Evolutionary conservation across 2,797 vertebrate species (phyloP).

Genomic region (Thamnophis elegans): DNA sequence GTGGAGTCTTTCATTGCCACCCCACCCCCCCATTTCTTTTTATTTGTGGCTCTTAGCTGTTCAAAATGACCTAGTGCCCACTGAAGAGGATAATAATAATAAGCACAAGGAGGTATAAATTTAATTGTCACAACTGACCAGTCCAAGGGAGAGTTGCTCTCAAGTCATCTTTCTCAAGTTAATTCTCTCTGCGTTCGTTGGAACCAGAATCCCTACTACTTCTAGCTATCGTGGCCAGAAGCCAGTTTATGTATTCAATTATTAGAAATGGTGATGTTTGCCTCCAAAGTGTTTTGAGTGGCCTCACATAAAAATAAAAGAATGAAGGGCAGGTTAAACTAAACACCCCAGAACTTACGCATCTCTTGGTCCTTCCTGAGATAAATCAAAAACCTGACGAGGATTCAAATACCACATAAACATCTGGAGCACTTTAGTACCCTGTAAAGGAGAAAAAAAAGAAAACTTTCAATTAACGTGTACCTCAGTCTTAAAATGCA

Average conservation of each 20-base stretch:
- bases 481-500: background rate
- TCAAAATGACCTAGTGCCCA: background rate
- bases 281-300: background rate
- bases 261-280: background rate
- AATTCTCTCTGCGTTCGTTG: background rate
- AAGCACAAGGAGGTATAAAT: background rate
- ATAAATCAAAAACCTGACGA: constrained; percentile 97
- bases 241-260: background rate
- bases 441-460: constrained; percentile 69
- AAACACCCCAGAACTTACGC: constrained; percentile 81
- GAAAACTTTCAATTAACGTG: background rate
- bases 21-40: background rate
- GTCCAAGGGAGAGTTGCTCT: background rate
- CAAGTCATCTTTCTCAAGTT: background rate
- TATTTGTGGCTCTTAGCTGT: background rate
- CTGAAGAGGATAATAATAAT: background rate
- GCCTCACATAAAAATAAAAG: background rate
- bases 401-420: constrained; percentile 99
- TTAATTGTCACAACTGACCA: fast-evolving
- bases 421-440: constrained; percentile 96
- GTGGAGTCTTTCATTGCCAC: background rate
- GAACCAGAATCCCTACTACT: background rate
- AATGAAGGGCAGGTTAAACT: fast-evolving
- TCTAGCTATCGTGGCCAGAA: background rate
- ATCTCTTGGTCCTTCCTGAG: constrained; percentile 93